Evolutionary conservation across 2,888 invertebrate genomes (phyloP).

Genomic region (Pandemis cinnamomeana): DNA sequence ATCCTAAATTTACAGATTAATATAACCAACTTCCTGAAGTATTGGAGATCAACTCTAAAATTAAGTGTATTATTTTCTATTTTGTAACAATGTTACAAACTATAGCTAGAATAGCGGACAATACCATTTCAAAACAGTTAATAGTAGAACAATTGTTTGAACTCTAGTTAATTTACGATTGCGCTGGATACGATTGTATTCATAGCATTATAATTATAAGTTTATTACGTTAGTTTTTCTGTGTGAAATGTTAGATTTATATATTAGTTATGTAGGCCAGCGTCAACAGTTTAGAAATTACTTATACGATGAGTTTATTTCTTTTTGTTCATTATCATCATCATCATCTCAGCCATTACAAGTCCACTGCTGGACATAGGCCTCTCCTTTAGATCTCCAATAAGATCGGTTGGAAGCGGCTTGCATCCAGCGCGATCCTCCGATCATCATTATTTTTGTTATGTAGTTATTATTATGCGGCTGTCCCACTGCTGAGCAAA

Average conservation of each 20-base stretch:
- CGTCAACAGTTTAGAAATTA: neutral
- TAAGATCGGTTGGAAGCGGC: too few species aligned
- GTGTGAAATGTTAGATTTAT: neutral
- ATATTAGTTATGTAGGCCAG: neutral
- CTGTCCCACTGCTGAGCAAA: too few species aligned
- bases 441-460: too few species aligned
- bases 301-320: too few species aligned
- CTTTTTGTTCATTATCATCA: too few species aligned
- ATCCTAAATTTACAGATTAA: too few species aligned
- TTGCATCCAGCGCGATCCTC: too few species aligned
- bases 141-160: neutral
- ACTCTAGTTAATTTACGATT: neutral
- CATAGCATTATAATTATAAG: neutral
- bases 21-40: too few species aligned
- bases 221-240: neutral
- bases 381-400: too few species aligned
- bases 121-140: slow-evolving; percentile 7
- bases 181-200: neutral
- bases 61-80: neutral
- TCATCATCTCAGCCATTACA: too few species aligned
- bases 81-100: neutral
- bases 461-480: too few species aligned
- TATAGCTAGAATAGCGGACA: neutral
- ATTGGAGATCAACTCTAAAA: neutral
- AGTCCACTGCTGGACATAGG: too few species aligned